phyloP scores from a whole-genome alignment of 2,113 vertebrate genomes.

The Elachura formosa region DNA sequence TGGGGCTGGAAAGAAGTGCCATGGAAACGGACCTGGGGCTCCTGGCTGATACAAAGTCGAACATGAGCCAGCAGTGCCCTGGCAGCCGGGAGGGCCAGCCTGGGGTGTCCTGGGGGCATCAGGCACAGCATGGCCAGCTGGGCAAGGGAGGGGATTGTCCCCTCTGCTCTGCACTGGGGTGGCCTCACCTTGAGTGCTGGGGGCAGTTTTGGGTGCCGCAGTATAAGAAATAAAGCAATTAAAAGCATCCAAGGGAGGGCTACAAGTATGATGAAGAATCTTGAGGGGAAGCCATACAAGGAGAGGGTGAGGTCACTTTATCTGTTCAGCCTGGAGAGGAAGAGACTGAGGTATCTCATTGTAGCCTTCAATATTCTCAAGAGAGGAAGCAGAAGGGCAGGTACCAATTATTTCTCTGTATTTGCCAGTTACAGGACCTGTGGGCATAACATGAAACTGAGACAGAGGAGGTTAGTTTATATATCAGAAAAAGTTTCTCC shows the following conservation, averaged over 20 bases:
- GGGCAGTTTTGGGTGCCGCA: rapidly evolving
- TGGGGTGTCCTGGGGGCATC: not conserved
- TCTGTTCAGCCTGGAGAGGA: not conserved
- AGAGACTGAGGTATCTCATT: not conserved
- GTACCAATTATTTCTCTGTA: not conserved
- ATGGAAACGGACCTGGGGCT: rapidly evolving
- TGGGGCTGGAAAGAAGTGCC: not conserved
- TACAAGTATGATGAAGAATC: not conserved
- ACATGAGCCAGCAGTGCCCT: not conserved
- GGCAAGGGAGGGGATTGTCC: not conserved
- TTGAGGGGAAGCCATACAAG: not conserved
- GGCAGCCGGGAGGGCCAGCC: not conserved
- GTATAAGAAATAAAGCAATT: not conserved
- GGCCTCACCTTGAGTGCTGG: rapidly evolving
- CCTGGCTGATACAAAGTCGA: rapidly evolving
- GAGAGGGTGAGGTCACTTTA: not conserved
- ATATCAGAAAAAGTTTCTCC: not conserved
- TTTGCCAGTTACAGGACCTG: not conserved
- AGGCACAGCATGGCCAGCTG: rapidly evolving
- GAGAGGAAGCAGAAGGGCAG: not conserved
- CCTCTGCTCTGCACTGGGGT: rapidly evolving
- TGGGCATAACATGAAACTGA: not conserved
- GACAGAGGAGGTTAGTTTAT: not conserved
- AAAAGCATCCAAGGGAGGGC: not conserved
- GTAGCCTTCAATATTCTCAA: not conserved